A percentile compares a stretch with the other conserved stretches of the same genome.
phyloP scores from a whole-genome alignment of 2,888 invertebrate genomes.

The Sinopyrophorus schimmeli region DNA sequence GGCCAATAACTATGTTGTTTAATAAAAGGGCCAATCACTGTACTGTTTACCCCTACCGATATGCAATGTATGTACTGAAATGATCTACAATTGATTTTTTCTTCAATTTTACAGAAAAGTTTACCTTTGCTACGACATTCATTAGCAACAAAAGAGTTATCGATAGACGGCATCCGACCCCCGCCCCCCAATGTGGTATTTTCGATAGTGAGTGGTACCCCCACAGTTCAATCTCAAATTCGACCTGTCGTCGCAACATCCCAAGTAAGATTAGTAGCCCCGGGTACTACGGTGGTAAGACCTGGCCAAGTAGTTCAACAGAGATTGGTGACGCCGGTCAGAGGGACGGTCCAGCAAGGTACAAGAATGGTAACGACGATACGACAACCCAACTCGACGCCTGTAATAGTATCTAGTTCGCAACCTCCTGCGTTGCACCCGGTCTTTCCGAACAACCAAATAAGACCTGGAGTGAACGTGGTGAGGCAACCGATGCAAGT shows the following conservation, averaged over 20 bases:
- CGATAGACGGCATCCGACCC: constrained; percentile 93
- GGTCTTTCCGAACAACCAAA: constrained; percentile 46
- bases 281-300: constrained; percentile 56
- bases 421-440: constrained; percentile 56
- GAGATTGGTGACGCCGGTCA: constrained; percentile 58
- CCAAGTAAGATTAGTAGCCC: constrained; percentile 67
- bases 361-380: constrained; percentile 52
- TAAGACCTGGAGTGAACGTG: constrained; percentile 42
- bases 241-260: constrained; percentile 60
- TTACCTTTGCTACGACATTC: constrained; percentile 90
- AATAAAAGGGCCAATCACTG: too few relatives aligned
- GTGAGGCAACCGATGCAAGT: constrained; percentile 47
- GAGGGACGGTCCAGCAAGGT: constrained; percentile 47
- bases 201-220: constrained; percentile 57
- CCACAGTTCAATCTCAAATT: constrained; percentile 51
- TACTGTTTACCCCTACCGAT: too few relatives aligned
- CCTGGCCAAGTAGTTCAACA: constrained; percentile 61
- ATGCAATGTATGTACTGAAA: too few relatives aligned
- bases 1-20: too few relatives aligned
- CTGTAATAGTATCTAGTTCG: constrained; percentile 52
- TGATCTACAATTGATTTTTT: too few relatives aligned
- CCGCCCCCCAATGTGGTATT: constrained; percentile 76
- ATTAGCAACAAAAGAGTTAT: constrained; percentile 84
- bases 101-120: constrained; percentile 77
- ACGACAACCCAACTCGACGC: constrained; percentile 46